Percentiles rank a stretch among this genome's conserved stretches.
Evolutionary conservation across 2,888 invertebrate species (phyloP).

Genomic region (Chorisops tibialis): DNA sequence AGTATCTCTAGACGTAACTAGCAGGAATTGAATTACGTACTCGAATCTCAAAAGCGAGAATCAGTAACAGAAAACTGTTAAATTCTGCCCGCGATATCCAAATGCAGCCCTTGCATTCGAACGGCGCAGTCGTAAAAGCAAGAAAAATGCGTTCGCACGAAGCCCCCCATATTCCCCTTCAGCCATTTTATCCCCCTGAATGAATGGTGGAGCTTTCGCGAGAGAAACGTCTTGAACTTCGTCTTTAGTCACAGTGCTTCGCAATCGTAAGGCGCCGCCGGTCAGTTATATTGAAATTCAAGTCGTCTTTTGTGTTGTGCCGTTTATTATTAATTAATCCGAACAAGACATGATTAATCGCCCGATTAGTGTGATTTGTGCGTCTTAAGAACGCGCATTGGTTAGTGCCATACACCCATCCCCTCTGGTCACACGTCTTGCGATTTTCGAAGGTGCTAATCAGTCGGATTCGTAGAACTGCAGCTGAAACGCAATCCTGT

Average conservation of each 20-base stretch:
- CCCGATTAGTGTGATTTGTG: slow-evolving; percentile 3
- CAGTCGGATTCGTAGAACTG: too few relatives aligned
- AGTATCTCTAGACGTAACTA: too few relatives aligned
- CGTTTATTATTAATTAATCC: slow-evolving; percentile 4
- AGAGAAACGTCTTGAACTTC: slow-evolving; percentile 11
- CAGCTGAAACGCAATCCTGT: too few relatives aligned
- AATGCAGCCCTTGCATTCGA: slow-evolving; percentile 11
- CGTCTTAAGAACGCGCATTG: background rate
- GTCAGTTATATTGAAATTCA: slow-evolving; percentile 1
- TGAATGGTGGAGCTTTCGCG: slow-evolving; percentile 10
- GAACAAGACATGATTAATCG: slow-evolving; percentile 14
- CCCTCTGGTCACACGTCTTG: too few relatives aligned
- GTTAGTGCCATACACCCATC: too few relatives aligned
- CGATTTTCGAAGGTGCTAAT: too few relatives aligned
- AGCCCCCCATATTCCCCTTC: background rate
- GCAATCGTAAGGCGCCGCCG: background rate
- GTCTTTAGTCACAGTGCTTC: background rate
- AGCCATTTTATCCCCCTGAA: background rate
- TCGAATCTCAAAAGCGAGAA: too few relatives aligned
- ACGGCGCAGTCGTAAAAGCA: slow-evolving; percentile 18
- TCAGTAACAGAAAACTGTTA: too few relatives aligned
- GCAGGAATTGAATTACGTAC: too few relatives aligned
- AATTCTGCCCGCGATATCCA: too few relatives aligned
- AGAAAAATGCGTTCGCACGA: background rate
- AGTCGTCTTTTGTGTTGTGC: background rate